Evolutionary conservation across 2,888 invertebrate genomes (phyloP).

Genomic region (Drosophila anomalata): DNA sequence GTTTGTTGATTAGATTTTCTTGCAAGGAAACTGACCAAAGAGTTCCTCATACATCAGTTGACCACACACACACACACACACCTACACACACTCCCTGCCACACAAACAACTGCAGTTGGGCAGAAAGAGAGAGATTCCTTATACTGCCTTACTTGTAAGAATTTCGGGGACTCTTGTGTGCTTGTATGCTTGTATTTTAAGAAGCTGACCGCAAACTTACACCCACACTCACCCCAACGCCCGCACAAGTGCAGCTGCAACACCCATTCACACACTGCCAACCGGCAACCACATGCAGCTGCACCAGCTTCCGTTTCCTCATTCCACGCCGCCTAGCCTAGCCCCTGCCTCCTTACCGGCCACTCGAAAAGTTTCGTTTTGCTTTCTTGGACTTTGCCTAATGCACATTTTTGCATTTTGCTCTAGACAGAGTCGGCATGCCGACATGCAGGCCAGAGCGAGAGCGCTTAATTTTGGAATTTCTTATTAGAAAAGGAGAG

Average conservation of each 20-base stretch:
- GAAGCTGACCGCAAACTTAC: constrained; percentile 64
- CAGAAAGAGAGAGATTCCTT: constrained; percentile 52
- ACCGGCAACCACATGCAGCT: constrained; percentile 48
- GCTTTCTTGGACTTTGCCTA: constrained; percentile 77
- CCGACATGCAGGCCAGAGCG: constrained; percentile 53
- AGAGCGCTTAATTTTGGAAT: constrained; percentile 63
- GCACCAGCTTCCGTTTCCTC: constrained; percentile 45
- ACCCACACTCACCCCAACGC: neutral
- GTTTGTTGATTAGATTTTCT: constrained; percentile 79
- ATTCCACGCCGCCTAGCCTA: neutral
- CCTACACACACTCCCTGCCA: neutral
- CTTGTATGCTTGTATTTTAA: constrained; percentile 58
- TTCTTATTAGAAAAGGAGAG: constrained; percentile 70
- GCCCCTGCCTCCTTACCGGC: constrained; percentile 11
- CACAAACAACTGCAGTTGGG: constrained; percentile 8
- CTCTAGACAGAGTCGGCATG: constrained; percentile 69
- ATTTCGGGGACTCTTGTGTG: constrained; percentile 55
- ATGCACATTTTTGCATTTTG: constrained; percentile 77
- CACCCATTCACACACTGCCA: constrained; percentile 17
- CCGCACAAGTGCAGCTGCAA: constrained; percentile 29
- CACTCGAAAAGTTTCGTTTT: constrained; percentile 47
- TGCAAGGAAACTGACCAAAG: constrained; percentile 80
- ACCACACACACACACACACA: constrained; percentile 48
- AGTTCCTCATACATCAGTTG: constrained; percentile 73
- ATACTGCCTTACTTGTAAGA: constrained; percentile 63